A percentile compares a stretch with the other conserved stretches of the same genome.
These are phyloP conservation scores for Halcyon chelicuti DNA, from an alignment of 2,797 vertebrate species.

Conservation along the genomic window DNA sequence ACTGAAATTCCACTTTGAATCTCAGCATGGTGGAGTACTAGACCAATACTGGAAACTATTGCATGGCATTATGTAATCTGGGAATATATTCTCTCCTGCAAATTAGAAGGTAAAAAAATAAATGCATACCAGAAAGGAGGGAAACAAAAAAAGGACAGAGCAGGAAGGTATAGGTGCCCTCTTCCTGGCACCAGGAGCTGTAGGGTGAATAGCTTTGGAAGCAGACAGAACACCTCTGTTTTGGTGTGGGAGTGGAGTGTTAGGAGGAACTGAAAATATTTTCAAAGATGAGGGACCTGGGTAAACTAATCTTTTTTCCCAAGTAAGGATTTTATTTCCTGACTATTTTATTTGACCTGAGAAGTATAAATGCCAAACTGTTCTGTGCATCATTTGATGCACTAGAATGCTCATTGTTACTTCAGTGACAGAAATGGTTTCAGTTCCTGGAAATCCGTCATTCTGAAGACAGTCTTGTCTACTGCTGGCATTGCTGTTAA, in stretches of 20 bases:
- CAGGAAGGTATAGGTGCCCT: neutral
- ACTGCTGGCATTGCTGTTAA: neutral
- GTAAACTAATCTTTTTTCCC: neutral
- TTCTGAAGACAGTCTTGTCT: neutral
- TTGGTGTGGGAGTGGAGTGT: neutral
- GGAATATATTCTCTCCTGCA: neutral
- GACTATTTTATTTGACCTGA: neutral
- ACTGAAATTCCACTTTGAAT: neutral
- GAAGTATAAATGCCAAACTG: neutral
- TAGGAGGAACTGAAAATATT: neutral
- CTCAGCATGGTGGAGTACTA: neutral
- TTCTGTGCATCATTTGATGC: neutral
- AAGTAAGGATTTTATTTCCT: neutral
- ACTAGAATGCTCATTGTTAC: neutral
- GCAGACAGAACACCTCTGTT: neutral
- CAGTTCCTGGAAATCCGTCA: rapidly evolving
- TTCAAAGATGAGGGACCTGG: neutral
- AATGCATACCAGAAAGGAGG: neutral
- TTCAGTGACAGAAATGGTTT: neutral
- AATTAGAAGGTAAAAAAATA: neutral
- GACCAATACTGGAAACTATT: neutral
- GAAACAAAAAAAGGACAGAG: neutral
- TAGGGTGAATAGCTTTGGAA: neutral
- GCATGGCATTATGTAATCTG: neutral
- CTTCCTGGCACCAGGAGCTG: neutral